A percentile compares a stretch with the other conserved stretches of the same genome.
These are phyloP conservation scores for Lophochroa leadbeateri DNA, from an alignment of 2,113 vertebrate species.

Conservation along the genomic window DNA sequence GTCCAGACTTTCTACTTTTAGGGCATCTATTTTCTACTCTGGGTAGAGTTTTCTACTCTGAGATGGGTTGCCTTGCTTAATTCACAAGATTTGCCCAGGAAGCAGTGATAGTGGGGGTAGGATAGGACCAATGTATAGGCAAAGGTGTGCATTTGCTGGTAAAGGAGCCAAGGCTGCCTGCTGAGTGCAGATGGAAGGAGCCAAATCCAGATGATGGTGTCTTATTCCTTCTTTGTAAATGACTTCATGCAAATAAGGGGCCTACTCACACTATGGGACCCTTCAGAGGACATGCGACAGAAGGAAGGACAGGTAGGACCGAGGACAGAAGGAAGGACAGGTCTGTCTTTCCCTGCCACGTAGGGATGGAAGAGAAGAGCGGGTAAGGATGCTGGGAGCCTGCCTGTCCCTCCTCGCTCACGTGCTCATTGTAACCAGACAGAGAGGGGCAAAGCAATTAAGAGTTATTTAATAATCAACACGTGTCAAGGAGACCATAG, in stretches of 20 bases:
- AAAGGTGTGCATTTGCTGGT: not conserved
- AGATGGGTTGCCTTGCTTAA: not conserved
- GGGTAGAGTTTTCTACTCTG: not conserved
- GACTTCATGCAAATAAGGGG: not conserved
- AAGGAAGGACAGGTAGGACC: not conserved
- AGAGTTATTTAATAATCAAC: not conserved
- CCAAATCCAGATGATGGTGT: not conserved
- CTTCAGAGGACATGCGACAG: not conserved
- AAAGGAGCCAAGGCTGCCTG: not conserved
- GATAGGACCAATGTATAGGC: rapidly evolving
- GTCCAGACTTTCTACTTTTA: not conserved
- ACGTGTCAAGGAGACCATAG: not conserved
- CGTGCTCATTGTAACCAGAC: not conserved
- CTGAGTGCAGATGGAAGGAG: not conserved
- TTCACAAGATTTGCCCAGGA: not conserved
- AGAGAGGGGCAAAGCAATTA: not conserved
- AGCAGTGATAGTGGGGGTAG: not conserved
- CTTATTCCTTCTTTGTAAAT: not conserved
- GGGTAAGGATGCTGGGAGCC: not conserved
- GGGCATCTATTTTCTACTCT: not conserved
- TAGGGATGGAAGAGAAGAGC: not conserved
- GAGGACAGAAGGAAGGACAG: not conserved
- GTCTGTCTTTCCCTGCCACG: not conserved
- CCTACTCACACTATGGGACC: not conserved
- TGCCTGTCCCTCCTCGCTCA: not conserved